Evolutionary conservation across 2,797 vertebrate species (phyloP), one percentile per base, ranked within the genome.

Genomic region (Lithobates sylvaticus): DNA sequence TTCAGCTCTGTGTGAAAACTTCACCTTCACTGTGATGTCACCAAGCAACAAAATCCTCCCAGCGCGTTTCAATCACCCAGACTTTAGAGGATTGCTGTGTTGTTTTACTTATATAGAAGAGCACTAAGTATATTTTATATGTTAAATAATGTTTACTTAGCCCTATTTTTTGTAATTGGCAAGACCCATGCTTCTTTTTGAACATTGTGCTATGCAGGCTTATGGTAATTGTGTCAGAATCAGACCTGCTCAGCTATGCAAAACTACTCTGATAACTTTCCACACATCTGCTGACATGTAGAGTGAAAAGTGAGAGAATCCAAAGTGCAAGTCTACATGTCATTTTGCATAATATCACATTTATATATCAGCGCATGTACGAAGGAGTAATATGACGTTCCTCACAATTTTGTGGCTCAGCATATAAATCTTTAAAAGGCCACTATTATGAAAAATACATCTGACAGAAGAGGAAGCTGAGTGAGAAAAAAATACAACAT

Each of bases 161-260:
- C 54, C 54, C 54, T 61, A 23, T 1, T 7, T 61, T 23, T 5
- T 67, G 27, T 67, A 26, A 67, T 26, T 67, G 65, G 65, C 3
- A 67, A 15, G 10, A 67, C n/a, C n/a, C n/a, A 15, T 10, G 65
- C 13, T 26, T 26, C 10, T 67, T 26, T 27, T 67, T 67, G n/a
- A 67, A 67, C 21, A 61, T 67, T 67, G 3, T 67, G 65, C 3
- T 67, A 29, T 29, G 10, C 10, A 15, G 65, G 27, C 27, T 67
- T 29, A 26, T 12, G 27, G 5, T 5, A 67, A 27, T 18, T 12
- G 26, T 67, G 65, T 26, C 26, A 67, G 27, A 67, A 26, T 67
- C 65, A 67, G 65, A 67, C 54, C 54, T 61, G 54, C 54, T 67
- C 65, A 67, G 65, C 65, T 29, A 67, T 26, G 65, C 65, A 67